Conservation (phyloP, 37 sponge, comb jelly and placozoan species). For the Lycopodina hypogea region DNA sequence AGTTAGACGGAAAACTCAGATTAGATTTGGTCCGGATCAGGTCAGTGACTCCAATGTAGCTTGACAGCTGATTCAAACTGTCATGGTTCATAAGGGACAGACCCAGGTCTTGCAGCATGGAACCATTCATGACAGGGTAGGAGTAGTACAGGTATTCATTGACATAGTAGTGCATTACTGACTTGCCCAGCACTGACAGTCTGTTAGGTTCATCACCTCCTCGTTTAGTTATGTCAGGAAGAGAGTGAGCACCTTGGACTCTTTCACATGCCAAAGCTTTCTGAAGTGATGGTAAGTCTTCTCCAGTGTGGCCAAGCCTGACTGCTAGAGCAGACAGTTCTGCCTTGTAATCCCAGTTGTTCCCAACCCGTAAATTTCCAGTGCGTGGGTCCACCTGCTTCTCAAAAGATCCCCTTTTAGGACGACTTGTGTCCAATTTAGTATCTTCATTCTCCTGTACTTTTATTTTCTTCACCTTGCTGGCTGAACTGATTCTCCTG, state of each 20-base stretch:
- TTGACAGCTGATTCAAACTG: conserved; percentile 33
- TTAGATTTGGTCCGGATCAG: conserved; percentile 43
- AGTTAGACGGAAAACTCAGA: conserved; percentile 14
- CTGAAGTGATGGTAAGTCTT: conserved; percentile 47
- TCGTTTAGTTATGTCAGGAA: background rate
- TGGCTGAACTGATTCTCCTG: too few relatives aligned
- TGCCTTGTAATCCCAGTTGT: conserved; percentile 58
- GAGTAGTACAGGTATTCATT: conserved; percentile 62
- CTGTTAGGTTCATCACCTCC: conserved; percentile 5
- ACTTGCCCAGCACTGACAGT: conserved; percentile 57
- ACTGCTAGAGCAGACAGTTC: conserved; percentile 70
- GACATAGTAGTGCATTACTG: conserved; percentile 53
- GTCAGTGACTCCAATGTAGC: conserved; percentile 72
- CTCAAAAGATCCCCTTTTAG: background rate
- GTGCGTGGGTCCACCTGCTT: conserved; percentile 44
- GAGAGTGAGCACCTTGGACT: background rate
- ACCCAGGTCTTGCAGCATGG: conserved; percentile 28
- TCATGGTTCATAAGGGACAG: conserved; percentile 28
- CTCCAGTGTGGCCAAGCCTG: conserved; percentile 43
- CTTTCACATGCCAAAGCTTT: conserved; percentile 40
- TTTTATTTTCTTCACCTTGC: too few relatives aligned
- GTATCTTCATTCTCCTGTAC: too few relatives aligned
- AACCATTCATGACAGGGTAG: conserved; percentile 65
- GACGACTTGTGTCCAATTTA: background rate
- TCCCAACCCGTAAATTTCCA: conserved; percentile 17